Base-by-base conservation (phyloP, 2,797 vertebrate genomes). In the Danionella dracula region DNA sequence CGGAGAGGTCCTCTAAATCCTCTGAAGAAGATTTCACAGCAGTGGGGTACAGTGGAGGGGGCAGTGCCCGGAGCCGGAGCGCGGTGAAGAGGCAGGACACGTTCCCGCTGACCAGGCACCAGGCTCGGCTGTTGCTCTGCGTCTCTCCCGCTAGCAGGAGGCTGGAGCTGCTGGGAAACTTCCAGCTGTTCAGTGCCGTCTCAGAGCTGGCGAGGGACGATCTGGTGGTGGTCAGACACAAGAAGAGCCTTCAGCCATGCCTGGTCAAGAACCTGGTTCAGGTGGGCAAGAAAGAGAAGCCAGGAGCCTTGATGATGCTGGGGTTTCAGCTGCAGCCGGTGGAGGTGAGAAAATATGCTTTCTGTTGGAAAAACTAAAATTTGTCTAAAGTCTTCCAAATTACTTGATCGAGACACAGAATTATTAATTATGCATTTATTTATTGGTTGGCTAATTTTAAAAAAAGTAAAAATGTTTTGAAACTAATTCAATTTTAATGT, bases 111-210 rank as follows among this genome's bases (percentile, higher is more conserved):
- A 84, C 74, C 38, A 81, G 70, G 1, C 88, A 88, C 75, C 89
- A 92, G 77, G 90, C 89, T 21, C 85, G 89, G 74, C 83, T 92
- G 0, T 78, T 92, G 69, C 83, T 91, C 66, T 89, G 83, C 1
- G 70, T 92, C 1, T 67, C 83, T 29, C 54, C 78, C 1, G 16
- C 59, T 0, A 78, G 69, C 49, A 82, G 75, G 4, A 84, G 90
- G 3, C 78, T 89, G 58, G 86, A 88, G 66, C 72, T 92, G 35
- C 74, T 92, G 70, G 83, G 84, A 48, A 87, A 88, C 68, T 79
- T 82, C 2, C 85, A 85, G 80, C 87, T 91, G 12, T 92, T 92
- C 71, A 56, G 58, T 0, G 86, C 90, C 53, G 82, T 92, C 75
- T 89, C 90, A 5, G 78, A 74, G 27, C 79, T 92, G 68, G 69